Conservation (phyloP, 1,140 invertebrate species). For the Lepidurus arcticus region DNA sequence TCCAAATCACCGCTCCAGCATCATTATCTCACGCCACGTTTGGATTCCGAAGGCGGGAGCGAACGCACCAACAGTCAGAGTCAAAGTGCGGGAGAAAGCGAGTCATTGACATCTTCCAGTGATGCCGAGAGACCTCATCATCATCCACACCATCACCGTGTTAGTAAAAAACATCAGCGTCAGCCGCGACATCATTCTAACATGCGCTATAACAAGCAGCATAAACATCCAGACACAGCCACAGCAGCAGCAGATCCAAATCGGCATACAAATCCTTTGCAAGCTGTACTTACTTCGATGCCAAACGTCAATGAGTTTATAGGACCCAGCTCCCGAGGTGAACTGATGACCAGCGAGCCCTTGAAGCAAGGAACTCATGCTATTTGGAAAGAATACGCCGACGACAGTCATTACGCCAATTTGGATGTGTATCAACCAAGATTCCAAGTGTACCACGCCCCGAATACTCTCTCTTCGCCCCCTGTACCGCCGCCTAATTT, state of each 20-base stretch:
- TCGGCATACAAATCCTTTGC: slow-evolving; percentile 1
- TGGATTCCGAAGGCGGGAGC: not conserved
- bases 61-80: slow-evolving; percentile 18
- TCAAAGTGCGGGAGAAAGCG: slow-evolving; percentile 1
- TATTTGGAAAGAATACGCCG: slow-evolving; percentile 8
- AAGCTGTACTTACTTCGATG: not conserved
- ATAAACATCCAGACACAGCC: not conserved
- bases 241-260: not conserved
- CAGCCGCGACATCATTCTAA: not conserved
- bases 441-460: not conserved
- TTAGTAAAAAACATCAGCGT: not conserved
- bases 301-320: not conserved
- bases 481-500: not conserved
- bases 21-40: not conserved
- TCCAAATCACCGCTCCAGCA: not conserved
- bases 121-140: slow-evolving; percentile 9
- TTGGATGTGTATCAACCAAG: not conserved
- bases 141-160: not conserved
- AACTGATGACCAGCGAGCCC: not conserved
- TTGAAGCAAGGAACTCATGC: not conserved
- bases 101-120: slow-evolving; percentile 17
- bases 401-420: not conserved
- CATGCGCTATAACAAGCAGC: not conserved
- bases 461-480: not conserved
- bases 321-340: not conserved